Evolutionary conservation across 2,888 invertebrate species (phyloP).

Genomic region (Philhelius pedissequus): DNA sequence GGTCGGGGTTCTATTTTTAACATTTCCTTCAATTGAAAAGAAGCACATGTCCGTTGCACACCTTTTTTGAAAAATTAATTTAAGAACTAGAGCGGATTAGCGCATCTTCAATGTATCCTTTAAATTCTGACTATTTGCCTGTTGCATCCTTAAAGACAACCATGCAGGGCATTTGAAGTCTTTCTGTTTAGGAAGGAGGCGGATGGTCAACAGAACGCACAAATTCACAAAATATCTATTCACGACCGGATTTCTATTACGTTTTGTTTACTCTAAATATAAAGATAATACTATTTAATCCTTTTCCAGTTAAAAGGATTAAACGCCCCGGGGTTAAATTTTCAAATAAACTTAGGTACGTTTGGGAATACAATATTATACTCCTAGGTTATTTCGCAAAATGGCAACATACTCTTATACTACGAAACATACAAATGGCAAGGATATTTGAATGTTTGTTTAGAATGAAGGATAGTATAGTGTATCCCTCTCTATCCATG

Average conservation of each 20-base stretch:
- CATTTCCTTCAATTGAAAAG: neutral
- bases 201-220: conserved; percentile 26
- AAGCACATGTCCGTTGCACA: neutral
- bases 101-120: neutral
- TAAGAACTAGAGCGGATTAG: conserved; percentile 44
- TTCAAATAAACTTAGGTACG: neutral
- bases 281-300: conserved; percentile 76
- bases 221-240: conserved; percentile 28
- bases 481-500: no score
- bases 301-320: conserved; percentile 74
- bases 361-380: neutral
- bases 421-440: neutral
- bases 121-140: conserved; percentile 29
- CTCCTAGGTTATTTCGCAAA: neutral
- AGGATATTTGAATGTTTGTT: neutral
- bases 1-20: neutral
- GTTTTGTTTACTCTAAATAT: conserved; percentile 76
- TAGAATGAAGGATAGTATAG: conserved; percentile 7
- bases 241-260: conserved; percentile 4
- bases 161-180: neutral
- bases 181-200: conserved; percentile 58
- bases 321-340: conserved; percentile 48
- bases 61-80: neutral
- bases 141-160: conserved; percentile 9
- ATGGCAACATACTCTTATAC: neutral